Evolutionary conservation across 2,888 invertebrate genomes (phyloP), one percentile per base, ranked within the genome.

Genomic region (Busseola fusca): DNA sequence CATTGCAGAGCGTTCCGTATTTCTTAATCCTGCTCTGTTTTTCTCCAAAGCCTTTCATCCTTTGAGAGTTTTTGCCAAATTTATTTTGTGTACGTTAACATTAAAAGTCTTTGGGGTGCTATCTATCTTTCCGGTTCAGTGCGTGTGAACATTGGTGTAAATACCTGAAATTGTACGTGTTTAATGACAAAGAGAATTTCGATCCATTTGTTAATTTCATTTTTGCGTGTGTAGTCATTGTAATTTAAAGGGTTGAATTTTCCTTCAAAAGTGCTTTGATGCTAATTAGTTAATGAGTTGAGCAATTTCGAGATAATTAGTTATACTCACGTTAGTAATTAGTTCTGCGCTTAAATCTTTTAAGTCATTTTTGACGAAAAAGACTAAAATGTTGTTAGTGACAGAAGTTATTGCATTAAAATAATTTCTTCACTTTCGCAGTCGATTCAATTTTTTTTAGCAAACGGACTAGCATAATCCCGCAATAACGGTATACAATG

Each of bases 11-110:
- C 54, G 27, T 45, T 69, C 40, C 62, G 48, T 74, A 56, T 67
- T 48, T 56, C n/a, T 67, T 64, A 72, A 70, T 74, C 45, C 40
- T 45, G 30, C 21, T 57, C 10, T 79, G 69, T 82, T 80, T 74
- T 82, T 68, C 45, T 60, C 59, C 14, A 70, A 62, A 57, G n/a
- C 60, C 78, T 73, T 72, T 67, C 37, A 56, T 78, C 84, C 85
- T 72, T 63, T 52, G 77, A 80, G 84, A 73, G 79, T 67, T 70
- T 86, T 80, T 78, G 72, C 64, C 66, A 80, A 85, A 87, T 85
- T 84, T 86, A 88, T 86, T 81, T 79, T 69, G 58, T 76, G 76
- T 82, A 84, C 84, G 72, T 73, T 84, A 78, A 83, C 84, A 82
- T 84, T 83, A 77, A 75, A 80, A 84, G 72, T 80, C 81, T 81